A percentile compares a stretch with the other conserved stretches of the same genome.
phyloP scores from a whole-genome alignment of 2,888 invertebrate genomes.

The Sesamia inferens region DNA sequence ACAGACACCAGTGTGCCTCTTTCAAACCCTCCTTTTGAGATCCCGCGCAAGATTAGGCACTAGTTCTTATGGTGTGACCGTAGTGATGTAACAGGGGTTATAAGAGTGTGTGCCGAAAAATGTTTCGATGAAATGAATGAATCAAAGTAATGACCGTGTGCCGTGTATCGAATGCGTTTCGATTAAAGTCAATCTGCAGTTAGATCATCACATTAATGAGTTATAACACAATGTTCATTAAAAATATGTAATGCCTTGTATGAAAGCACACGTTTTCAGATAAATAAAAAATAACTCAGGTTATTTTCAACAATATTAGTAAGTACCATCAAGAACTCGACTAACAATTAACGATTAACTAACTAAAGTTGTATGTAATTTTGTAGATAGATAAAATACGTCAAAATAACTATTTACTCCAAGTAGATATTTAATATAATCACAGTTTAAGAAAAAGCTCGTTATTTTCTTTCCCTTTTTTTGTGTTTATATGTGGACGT shows the following conservation, averaged over 20 bases:
- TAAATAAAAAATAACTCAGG: background rate
- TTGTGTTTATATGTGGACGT: no score
- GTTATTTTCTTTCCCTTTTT: no score
- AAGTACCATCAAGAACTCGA: no score
- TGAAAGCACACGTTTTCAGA: background rate
- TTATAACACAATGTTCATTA: background rate
- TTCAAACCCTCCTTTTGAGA: slow-evolving; percentile 88
- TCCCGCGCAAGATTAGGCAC: slow-evolving; percentile 89
- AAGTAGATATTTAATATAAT: no score
- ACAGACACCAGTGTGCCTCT: slow-evolving; percentile 82
- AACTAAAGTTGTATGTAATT: no score
- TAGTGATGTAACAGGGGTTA: slow-evolving; percentile 68
- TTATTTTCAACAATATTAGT: background rate
- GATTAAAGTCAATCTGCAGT: background rate
- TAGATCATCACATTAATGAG: background rate
- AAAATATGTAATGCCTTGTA: background rate
- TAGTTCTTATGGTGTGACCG: slow-evolving; percentile 81
- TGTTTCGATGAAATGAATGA: slow-evolving; percentile 13
- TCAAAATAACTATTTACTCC: no score
- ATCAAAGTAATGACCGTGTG: no score
- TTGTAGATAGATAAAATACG: no score
- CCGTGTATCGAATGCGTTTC: no score
- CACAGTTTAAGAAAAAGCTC: no score
- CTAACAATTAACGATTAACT: no score
- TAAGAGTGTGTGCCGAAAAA: background rate